Percentiles rank a stretch among this genome's conserved stretches.
phyloP scores from a whole-genome alignment of 2,888 invertebrate species.

The Sesia apiformis region DNA sequence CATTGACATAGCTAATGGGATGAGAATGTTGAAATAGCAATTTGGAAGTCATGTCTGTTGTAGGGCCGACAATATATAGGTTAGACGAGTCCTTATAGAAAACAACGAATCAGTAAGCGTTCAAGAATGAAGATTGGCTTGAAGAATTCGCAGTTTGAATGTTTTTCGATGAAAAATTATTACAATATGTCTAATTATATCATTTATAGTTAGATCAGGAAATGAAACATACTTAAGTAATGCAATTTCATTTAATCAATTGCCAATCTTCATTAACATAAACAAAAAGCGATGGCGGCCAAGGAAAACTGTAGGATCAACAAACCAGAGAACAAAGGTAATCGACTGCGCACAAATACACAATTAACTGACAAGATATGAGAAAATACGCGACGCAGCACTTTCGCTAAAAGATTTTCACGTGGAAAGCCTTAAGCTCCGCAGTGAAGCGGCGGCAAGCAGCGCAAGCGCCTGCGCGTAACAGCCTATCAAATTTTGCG shows the following conservation, averaged over 20 bases:
- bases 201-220: not conserved
- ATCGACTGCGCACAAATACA: not conserved
- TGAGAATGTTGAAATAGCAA: too few relatives aligned
- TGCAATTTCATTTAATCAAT: too few relatives aligned
- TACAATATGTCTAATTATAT: not conserved
- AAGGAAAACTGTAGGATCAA: constrained; percentile 11
- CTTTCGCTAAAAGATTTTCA: constrained; percentile 52
- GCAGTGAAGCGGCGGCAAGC: constrained; percentile 36
- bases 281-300: constrained; percentile 1
- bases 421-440: constrained; percentile 50
- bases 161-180: too few relatives aligned
- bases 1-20: too few relatives aligned
- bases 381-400: constrained; percentile 25
- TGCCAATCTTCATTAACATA: not conserved
- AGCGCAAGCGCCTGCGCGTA: constrained; percentile 31
- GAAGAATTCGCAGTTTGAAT: too few relatives aligned
- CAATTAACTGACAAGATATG: constrained; percentile 18
- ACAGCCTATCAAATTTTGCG: constrained; percentile 6
- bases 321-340: constrained; percentile 12
- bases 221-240: not conserved
- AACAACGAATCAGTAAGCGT: too few relatives aligned
- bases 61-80: too few relatives aligned
- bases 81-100: too few relatives aligned
- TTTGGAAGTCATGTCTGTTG: too few relatives aligned
- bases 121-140: too few relatives aligned